These are phyloP conservation scores for Cheilosia soror DNA, from an alignment of 2,888 invertebrate species.

Conservation along the genomic window DNA sequence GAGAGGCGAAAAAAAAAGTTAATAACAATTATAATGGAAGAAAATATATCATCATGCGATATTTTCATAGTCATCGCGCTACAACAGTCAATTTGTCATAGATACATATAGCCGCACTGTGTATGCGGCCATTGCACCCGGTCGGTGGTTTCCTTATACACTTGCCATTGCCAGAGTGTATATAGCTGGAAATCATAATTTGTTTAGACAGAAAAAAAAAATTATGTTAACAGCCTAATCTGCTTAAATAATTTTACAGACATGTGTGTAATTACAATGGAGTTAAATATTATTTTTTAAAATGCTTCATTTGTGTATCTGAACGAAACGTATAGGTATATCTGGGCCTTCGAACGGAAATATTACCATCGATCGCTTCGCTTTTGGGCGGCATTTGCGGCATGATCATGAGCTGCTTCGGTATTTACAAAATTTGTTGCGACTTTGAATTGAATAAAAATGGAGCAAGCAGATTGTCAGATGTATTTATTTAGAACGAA, in stretches of 20 bases:
- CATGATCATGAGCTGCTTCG: neutral
- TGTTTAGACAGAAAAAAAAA: constrained; percentile 12
- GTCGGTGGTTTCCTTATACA: constrained; percentile 10
- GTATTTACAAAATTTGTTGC: neutral
- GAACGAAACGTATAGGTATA: constrained; percentile 26
- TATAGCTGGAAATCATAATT: constrained; percentile 7
- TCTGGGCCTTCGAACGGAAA: constrained; percentile 51
- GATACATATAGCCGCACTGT: neutral
- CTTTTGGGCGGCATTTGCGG: constrained; percentile 30
- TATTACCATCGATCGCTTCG: constrained; percentile 1
- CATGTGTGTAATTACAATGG: constrained; percentile 47
- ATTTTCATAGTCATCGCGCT: constrained; percentile 55
- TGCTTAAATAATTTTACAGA: constrained; percentile 32
- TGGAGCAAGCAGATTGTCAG: constrained; percentile 36
- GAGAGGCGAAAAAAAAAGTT: neutral
- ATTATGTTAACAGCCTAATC: constrained; percentile 28
- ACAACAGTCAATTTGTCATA: constrained; percentile 62
- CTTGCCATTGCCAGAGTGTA: neutral
- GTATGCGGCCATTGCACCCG: constrained; percentile 52
- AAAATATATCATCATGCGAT: constrained; percentile 64
- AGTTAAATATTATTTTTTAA: constrained; percentile 41
- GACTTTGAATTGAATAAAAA: constrained; percentile 22
- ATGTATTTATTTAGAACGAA: constrained; percentile 56
- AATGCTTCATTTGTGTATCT: constrained; percentile 56
- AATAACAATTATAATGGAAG: constrained; percentile 57